These are phyloP conservation scores for Sminthurides bifidus DNA, from an alignment of 1,140 invertebrate genomes.

Conservation along the genomic window DNA sequence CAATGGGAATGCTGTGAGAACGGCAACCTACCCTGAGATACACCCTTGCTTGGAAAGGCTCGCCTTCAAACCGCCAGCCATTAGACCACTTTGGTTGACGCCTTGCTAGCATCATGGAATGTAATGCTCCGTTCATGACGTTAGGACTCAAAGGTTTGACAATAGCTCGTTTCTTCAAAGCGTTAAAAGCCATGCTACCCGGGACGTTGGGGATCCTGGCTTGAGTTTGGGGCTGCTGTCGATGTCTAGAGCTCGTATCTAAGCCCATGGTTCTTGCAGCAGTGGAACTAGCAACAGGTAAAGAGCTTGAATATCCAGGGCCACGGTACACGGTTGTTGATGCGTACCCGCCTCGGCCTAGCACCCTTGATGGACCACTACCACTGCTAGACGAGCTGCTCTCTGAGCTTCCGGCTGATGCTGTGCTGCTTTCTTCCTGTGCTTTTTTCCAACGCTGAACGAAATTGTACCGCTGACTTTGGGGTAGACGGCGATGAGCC, in stretches of 20 bases:
- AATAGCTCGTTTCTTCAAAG: conserved; percentile 30
- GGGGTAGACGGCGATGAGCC: no score
- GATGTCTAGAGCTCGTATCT: background rate
- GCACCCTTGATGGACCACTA: conserved; percentile 6
- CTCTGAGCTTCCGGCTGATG: no score
- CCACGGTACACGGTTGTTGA: background rate
- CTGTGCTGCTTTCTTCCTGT: no score
- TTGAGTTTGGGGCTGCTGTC: background rate
- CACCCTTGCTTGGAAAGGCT: conserved; percentile 67
- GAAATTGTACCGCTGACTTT: no score
- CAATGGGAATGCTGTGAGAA: no score
- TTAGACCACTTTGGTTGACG: conserved; percentile 65
- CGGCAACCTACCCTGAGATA: conserved; percentile 64
- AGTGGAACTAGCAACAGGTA: background rate
- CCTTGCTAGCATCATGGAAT: conserved; percentile 6
- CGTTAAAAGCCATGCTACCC: conserved; percentile 12
- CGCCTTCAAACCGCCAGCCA: conserved; percentile 82
- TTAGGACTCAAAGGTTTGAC: conserved; percentile 30
- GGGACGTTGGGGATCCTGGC: conserved; percentile 7
- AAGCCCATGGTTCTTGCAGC: background rate
- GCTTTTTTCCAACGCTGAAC: no score
- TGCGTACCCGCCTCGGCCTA: background rate
- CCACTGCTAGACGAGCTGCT: background rate
- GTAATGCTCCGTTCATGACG: conserved; percentile 21
- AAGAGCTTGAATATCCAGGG: background rate